A percentile compares a stretch with the other conserved stretches of the same genome.
phyloP scores from a whole-genome alignment of 2,113 vertebrate species.

The Myotis lucifugus region DNA sequence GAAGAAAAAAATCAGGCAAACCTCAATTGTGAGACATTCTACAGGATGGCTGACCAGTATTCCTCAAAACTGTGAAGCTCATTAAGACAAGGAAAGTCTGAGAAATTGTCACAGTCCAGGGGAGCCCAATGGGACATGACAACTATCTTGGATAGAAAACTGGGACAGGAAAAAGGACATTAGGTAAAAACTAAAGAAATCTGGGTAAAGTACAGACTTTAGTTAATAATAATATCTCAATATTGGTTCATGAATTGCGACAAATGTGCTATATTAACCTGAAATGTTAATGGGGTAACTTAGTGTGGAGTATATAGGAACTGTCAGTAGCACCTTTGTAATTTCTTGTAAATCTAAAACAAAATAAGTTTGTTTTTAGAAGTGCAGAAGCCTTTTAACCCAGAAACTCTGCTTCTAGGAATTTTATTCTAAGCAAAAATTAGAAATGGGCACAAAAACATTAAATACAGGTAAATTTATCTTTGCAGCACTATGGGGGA shows the following conservation, averaged over 20 bases:
- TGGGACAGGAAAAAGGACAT: not conserved
- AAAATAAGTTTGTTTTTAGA: not conserved
- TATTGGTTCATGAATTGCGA: not conserved
- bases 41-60: not conserved
- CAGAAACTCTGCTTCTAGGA: not conserved
- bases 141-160: not conserved
- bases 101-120: not conserved
- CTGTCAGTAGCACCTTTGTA: not conserved
- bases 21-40: not conserved
- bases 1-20: not conserved
- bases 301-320: not conserved
- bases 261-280: not conserved
- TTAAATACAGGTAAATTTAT: not conserved
- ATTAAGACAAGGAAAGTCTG: not conserved
- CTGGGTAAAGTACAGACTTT: not conserved
- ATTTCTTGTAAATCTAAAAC: not conserved
- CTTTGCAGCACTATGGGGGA: not conserved
- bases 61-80: not conserved
- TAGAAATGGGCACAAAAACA: not conserved
- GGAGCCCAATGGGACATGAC: not conserved
- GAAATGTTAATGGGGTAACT: not conserved
- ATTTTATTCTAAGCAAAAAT: not conserved
- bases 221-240: not conserved
- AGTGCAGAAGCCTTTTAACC: not conserved
- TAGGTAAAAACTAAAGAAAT: not conserved